Base-by-base conservation (phyloP, 2,113 vertebrate species). In the Serilophus lunatus region DNA sequence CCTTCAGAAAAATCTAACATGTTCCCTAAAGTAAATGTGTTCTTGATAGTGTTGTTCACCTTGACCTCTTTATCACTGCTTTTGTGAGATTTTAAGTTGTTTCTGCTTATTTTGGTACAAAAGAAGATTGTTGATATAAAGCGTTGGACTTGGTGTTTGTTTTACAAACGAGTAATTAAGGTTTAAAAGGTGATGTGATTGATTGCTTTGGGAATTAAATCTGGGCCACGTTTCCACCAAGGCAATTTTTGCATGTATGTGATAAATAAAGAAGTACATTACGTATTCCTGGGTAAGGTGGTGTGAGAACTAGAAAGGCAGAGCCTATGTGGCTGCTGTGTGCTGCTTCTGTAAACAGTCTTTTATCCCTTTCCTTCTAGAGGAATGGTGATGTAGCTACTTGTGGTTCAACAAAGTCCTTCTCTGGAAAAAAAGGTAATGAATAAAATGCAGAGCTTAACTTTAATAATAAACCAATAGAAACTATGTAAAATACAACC, bases 341-440 rank as follows among this genome's bases (percentile, higher is more conserved):
- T 69, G 79, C 64, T 70, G 60, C 65, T 82, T 51, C 50, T 77
- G 45, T 76, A 57, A 93, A 76, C 31, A 7, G 4, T 18, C 31
- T 92, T 82, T 87, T 79, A 49, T 93, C 76, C 75, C 26, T 94
- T 95, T 82, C 36, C 65, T 92, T 97, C 64, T 42, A 97, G 95
- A 95, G 86, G 83, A 95, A 79, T 4, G 63, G 95, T 82, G 89
- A 61, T 75, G 61, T 54, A 35, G 23, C 36, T 51, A 61, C 93
- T 63, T 82, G 81, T 69, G 94, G 44, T 64, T 95, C 97, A 50
- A 60, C 51, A 13, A 88, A 94, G 50, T 69, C 94, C 87, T 82
- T 54, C 56, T 80, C 93, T 63, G 76, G 75, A 82, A 35, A 95
- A 72, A 96, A 77, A 96, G 97, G 97, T 97, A 97, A 97, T 4